phyloP scores from a whole-genome alignment of 2,797 vertebrate species.

The Molossus molossus region DNA sequence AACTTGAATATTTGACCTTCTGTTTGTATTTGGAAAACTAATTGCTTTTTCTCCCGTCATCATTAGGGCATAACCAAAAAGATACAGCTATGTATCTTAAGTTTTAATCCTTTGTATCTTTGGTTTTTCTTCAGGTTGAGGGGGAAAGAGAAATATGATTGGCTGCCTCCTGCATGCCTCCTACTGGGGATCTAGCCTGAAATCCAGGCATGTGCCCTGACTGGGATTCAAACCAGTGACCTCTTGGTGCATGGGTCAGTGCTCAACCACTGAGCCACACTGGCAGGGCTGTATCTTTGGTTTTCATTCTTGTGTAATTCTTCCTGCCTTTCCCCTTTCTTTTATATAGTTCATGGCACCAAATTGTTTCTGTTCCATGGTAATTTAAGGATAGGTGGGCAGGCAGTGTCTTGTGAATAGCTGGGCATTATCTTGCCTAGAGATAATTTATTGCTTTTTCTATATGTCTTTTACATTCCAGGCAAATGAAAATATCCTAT shows the following conservation, averaged over 20 bases:
- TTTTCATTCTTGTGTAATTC: not conserved
- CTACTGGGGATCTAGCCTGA: too few species aligned
- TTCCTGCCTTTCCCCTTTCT: not conserved
- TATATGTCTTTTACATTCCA: not conserved
- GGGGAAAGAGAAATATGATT: too few species aligned
- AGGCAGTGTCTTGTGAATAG: slow-evolving; percentile 27
- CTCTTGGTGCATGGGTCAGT: too few species aligned
- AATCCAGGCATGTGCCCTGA: too few species aligned
- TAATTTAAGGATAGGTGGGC: not conserved
- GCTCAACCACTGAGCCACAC: too few species aligned
- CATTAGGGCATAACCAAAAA: not conserved
- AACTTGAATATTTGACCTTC: slow-evolving; percentile 15
- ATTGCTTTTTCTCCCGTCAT: not conserved
- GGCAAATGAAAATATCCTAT: not conserved
- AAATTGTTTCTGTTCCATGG: not conserved
- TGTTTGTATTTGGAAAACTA: slow-evolving; percentile 5
- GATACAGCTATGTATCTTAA: not conserved
- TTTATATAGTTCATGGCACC: not conserved
- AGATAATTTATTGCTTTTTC: slow-evolving; percentile 10
- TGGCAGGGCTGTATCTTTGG: not conserved
- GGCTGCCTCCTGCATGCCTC: too few species aligned
- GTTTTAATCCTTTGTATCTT: not conserved
- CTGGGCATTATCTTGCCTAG: slow-evolving; percentile 12
- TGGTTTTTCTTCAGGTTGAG: not conserved
- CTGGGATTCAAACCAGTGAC: too few species aligned